Evolutionary conservation across 92 coral and sea anemone genomes (phyloP), one percentile per base, ranked within the genome.

Genomic region (Heteractis magnifica): DNA sequence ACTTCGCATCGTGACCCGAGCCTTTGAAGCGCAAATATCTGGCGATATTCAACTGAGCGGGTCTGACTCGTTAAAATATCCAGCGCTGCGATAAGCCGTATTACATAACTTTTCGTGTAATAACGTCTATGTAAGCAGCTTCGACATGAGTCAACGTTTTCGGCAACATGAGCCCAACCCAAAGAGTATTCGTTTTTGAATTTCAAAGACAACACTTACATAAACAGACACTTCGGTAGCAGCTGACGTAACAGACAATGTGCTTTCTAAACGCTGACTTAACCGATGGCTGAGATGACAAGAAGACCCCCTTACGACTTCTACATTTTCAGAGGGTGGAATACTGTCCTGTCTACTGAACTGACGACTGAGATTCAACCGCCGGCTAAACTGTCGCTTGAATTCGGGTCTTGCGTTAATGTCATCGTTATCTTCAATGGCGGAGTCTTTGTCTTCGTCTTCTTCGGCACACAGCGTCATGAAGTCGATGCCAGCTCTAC

Each of bases 401-500:
- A 77, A 80, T 48, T 76, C 87, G 21, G 87, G 82, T 76, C 64
- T 78, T 15, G 65, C 84, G 52, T 76, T 79, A 44, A 80, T 88
- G 14, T 80, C n/a, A 20, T 92, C 95, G 77, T 85, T 79, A 26
- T 92, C 97, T 62, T 90, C 89, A 64, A 91, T 91, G 75, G 90
- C 82, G 50, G 91, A 91, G 52, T 94, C 92, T 76, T 87, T 88
- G 72, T 92, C 93, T 11, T 89, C 87, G 4, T 93, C 97, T 41
- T 86, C 89, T 58, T 92, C 93, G 71, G 76, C 60, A 55, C 92
- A 85, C 14, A 93, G 83, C 8, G 92, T 86, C 97, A 93, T 93
- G 82, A 93, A 93, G 87, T 93, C 97, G 53, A 93, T 65, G 12
- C 93, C 93, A 62, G 94, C 90, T 76, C 79, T 87, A 12, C 94